Percentiles rank a stretch among this genome's conserved stretches.
phyloP scores from a whole-genome alignment of 2,797 vertebrate species.

The Nyctalus aviator region DNA sequence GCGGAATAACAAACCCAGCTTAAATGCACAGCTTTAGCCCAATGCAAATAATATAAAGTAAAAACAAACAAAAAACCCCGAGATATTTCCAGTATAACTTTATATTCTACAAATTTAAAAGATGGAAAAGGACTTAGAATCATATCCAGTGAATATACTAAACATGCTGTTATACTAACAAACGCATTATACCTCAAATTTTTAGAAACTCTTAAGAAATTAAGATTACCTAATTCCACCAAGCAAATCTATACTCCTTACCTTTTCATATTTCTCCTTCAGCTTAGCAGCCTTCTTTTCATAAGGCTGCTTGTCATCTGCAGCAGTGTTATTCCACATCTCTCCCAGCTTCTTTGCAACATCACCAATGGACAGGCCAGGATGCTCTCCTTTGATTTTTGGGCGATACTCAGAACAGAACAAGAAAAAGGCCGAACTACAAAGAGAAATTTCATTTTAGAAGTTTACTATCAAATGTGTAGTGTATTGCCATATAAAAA shows the following conservation, averaged over 20 bases:
- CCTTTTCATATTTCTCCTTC: slow-evolving; percentile 99
- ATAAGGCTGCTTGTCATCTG: slow-evolving; percentile 96
- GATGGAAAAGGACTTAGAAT: neutral
- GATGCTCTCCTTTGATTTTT: slow-evolving; percentile 95
- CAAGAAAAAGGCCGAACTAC: slow-evolving; percentile 98
- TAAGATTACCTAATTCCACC: neutral
- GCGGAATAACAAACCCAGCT: neutral
- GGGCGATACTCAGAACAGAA: slow-evolving; percentile 97
- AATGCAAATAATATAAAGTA: neutral
- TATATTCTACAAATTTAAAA: neutral
- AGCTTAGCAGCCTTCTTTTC: slow-evolving; percentile 97
- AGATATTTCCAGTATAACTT: neutral
- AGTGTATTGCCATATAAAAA: neutral
- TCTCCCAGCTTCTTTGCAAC: slow-evolving; percentile 97
- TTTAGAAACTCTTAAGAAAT: neutral
- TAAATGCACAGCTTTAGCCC: neutral
- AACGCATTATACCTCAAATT: neutral
- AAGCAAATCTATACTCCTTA: slow-evolving; percentile 77
- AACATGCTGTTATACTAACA: neutral
- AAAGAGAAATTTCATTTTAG: slow-evolving; percentile 38
- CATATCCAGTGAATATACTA: neutral
- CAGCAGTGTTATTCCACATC: slow-evolving; percentile 96
- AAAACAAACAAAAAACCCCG: neutral
- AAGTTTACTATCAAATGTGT: neutral
- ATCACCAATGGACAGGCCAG: slow-evolving; percentile 95